Conservation (phyloP, 2,888 invertebrate species). For the Hirtodrosophila cameraria region DNA sequence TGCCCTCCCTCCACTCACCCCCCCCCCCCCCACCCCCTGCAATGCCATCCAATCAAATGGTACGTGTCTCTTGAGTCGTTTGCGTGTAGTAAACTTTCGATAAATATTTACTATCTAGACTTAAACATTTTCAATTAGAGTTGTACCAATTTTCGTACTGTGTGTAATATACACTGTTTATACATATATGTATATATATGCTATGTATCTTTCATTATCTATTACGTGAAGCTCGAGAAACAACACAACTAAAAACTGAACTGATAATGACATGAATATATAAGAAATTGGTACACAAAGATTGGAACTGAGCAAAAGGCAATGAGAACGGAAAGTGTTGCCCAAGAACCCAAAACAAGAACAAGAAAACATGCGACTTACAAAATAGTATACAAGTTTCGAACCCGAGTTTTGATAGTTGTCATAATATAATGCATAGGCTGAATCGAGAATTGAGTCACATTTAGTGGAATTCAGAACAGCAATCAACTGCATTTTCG, state of each 20-base stretch:
- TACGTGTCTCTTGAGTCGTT: conserved; percentile 63
- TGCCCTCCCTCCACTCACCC: no score
- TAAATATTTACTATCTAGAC: conserved; percentile 74
- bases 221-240: conserved; percentile 41
- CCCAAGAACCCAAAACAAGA: neutral
- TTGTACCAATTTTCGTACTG: conserved; percentile 67
- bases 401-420: no score
- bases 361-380: conserved; percentile 9
- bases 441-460: no score
- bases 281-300: conserved; percentile 39
- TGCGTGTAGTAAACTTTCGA: conserved; percentile 61
- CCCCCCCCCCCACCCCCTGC: no score
- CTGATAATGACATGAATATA: conserved; percentile 42
- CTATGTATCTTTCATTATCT: conserved; percentile 44
- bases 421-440: no score
- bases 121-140: conserved; percentile 77
- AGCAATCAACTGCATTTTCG: no score
- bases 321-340: conserved; percentile 25
- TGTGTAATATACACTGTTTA: conserved; percentile 17
- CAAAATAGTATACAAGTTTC: neutral
- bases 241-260: conserved; percentile 17
- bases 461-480: no score
- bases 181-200: neutral
- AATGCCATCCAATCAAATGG: conserved; percentile 60
- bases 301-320: conserved; percentile 25